phyloP scores from a whole-genome alignment of 2,113 vertebrate genomes.

The Alethe castanea region DNA sequence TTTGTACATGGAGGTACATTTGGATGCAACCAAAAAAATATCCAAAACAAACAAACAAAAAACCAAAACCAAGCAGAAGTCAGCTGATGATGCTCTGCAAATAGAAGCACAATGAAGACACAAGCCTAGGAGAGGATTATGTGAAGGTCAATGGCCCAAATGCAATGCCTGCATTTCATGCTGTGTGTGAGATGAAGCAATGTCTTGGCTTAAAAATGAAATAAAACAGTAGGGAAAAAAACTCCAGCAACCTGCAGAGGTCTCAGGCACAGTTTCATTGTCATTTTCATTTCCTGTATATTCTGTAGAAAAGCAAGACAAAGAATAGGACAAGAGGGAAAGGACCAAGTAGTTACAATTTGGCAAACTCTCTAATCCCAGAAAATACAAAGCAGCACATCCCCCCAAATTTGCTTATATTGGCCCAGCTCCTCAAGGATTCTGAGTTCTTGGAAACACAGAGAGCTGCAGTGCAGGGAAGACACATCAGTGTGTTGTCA shows the following conservation, averaged over 20 bases:
- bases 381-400: background rate
- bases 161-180: constrained; percentile 69
- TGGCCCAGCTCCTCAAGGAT: background rate
- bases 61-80: background rate
- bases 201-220: constrained; percentile 59
- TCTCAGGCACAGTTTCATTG: constrained; percentile 89
- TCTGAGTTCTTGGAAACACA: background rate
- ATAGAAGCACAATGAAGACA: constrained; percentile 45
- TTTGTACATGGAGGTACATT: background rate
- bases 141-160: constrained; percentile 37
- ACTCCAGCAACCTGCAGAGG: constrained; percentile 90
- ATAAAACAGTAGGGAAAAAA: constrained; percentile 73
- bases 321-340: constrained; percentile 76
- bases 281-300: constrained; percentile 94
- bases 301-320: constrained; percentile 90
- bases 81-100: constrained; percentile 47
- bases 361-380: background rate
- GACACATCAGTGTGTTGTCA: background rate
- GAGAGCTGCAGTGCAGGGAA: background rate
- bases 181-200: constrained; percentile 65
- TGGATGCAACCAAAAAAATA: background rate
- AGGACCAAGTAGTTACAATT: constrained; percentile 57
- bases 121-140: constrained; percentile 55
- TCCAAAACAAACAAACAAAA: background rate
- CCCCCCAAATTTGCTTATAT: background rate